Percentiles rank a stretch among this genome's conserved stretches.
These are phyloP conservation scores for Drosophila takahashii DNA, from an alignment of 1,140 invertebrate species.

Conservation along the genomic window DNA sequence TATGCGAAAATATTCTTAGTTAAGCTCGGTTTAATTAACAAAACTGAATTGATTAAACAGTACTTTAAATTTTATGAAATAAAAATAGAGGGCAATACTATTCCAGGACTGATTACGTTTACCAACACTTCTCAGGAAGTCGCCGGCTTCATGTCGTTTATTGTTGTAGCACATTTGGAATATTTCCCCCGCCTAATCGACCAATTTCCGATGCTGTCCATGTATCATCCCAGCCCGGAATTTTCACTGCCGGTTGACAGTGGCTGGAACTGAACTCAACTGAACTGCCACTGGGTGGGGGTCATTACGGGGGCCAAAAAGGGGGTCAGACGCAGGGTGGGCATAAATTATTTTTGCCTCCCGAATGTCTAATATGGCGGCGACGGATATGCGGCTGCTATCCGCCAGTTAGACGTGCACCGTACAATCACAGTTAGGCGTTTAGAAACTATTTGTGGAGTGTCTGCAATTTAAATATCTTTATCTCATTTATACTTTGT, in stretches of 20 bases:
- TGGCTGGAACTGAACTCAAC: background rate
- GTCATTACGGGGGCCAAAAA: background rate
- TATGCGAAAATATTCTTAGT: background rate
- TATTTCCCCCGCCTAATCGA: slow-evolving; percentile 38
- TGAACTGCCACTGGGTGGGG: slow-evolving; percentile 1
- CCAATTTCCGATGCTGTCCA: slow-evolving; percentile 38
- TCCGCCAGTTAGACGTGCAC: slow-evolving; percentile 22
- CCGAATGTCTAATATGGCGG: slow-evolving; percentile 68
- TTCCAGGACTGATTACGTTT: background rate
- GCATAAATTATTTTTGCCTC: slow-evolving; percentile 77
- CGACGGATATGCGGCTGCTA: slow-evolving; percentile 60
- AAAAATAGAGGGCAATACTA: slow-evolving; percentile 29
- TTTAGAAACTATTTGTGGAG: background rate
- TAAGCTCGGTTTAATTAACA: background rate
- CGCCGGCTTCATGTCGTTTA: slow-evolving; percentile 9
- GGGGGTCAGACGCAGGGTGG: slow-evolving; percentile 20
- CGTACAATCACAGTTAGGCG: background rate
- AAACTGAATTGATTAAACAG: no score
- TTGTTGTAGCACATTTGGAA: slow-evolving; percentile 3
- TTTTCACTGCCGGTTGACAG: slow-evolving; percentile 12
- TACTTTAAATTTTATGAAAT: no score
- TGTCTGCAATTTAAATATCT: no score
- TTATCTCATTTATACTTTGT: no score
- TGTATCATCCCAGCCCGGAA: slow-evolving; percentile 33
- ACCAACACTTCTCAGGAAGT: slow-evolving; percentile 16